phyloP scores from a whole-genome alignment of 2,113 vertebrate species.

The Synchiropus splendidus region DNA sequence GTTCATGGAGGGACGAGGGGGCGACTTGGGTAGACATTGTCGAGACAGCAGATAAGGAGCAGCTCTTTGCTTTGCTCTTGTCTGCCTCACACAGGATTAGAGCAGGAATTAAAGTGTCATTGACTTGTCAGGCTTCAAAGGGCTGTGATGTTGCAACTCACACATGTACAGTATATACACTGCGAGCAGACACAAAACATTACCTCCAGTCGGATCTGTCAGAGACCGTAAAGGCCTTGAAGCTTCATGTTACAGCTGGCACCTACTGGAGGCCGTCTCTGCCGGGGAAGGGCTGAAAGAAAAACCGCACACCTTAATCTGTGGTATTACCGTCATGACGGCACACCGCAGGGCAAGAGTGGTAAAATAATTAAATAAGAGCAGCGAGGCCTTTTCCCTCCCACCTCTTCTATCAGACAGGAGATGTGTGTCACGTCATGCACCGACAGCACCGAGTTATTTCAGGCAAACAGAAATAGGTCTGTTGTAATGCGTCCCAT shows the following conservation, averaged over 20 bases:
- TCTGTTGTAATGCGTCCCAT: constrained; percentile 40
- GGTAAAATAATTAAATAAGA: constrained; percentile 64
- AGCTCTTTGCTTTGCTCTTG: constrained; percentile 23
- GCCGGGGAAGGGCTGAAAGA: constrained; percentile 38
- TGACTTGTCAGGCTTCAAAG: constrained; percentile 46
- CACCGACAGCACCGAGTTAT: constrained; percentile 8
- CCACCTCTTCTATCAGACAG: constrained; percentile 15
- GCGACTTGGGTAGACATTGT: constrained; percentile 28
- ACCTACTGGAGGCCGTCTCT: constrained; percentile 36
- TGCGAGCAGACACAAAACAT: constrained; percentile 55
- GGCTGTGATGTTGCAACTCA: constrained; percentile 28
- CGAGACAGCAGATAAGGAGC: constrained; percentile 39
- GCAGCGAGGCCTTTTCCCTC: constrained; percentile 19
- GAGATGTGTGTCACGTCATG: constrained; percentile 2
- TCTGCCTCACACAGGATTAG: constrained; percentile 51
- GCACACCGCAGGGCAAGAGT: constrained; percentile 51
- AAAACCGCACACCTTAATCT: constrained; percentile 65
- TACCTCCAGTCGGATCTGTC: constrained; percentile 43
- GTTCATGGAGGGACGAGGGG: background rate
- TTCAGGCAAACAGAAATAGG: constrained; percentile 49
- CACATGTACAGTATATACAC: constrained; percentile 29
- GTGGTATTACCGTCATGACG: constrained; percentile 55
- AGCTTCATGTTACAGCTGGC: constrained; percentile 41
- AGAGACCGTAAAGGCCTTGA: constrained; percentile 30
- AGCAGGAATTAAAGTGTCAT: constrained; percentile 52